Conservation (phyloP, 2,113 vertebrate species). For the Ramphastos sulfuratus region DNA sequence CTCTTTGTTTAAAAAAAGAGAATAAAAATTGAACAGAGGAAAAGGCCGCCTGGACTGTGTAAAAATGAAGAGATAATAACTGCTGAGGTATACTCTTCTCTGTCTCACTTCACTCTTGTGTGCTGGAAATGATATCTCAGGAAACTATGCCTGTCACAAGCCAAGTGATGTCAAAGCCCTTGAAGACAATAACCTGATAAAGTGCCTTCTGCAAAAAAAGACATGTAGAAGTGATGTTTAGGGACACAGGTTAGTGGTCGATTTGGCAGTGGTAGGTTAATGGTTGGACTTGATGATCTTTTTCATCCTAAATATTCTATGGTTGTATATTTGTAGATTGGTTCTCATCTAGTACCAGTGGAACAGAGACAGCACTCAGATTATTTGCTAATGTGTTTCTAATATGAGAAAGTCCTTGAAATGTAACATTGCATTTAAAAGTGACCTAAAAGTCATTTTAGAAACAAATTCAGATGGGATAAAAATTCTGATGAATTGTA, state of each 20-base stretch:
- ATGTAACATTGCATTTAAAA: conserved; percentile 77
- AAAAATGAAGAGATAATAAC: not conserved
- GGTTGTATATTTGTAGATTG: conserved; percentile 55
- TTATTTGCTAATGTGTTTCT: conserved; percentile 83
- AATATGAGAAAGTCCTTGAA: conserved; percentile 73
- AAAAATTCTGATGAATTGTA: conserved; percentile 78
- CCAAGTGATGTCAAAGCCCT: no score
- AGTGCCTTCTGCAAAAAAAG: not conserved
- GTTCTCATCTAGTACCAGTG: conserved; percentile 75
- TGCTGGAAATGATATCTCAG: not conserved
- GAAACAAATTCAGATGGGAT: conserved; percentile 78
- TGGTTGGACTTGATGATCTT: not conserved
- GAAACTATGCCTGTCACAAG: not conserved
- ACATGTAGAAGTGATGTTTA: not conserved
- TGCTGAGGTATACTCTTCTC: not conserved
- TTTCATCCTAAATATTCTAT: not conserved
- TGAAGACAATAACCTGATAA: not conserved
- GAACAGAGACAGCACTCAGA: conserved; percentile 78
- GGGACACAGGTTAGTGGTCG: not conserved
- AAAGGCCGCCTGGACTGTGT: fast-evolving
- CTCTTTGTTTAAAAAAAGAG: not conserved
- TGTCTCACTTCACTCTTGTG: not conserved
- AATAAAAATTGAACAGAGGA: not conserved
- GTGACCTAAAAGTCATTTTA: conserved; percentile 77
- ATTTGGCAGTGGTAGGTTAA: not conserved